Evolutionary conservation across 2,113 vertebrate species (phyloP).

Genomic region (Antechinus stuartii): DNA sequence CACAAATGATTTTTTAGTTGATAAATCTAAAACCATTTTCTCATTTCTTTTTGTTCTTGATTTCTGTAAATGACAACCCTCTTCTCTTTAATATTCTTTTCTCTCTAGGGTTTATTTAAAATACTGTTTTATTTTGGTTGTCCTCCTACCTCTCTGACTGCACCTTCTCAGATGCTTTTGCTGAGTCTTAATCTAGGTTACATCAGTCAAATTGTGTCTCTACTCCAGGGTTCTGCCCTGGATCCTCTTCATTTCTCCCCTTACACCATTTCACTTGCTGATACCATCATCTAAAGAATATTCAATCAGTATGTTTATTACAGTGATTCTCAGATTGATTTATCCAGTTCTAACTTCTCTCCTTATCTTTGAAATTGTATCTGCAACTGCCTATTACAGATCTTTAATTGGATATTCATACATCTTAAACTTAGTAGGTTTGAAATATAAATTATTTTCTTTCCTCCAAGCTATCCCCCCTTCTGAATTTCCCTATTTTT

Average conservation of each 20-base stretch:
- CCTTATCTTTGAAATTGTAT: neutral
- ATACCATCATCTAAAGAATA: neutral
- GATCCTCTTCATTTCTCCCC: neutral
- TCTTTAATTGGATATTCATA: neutral
- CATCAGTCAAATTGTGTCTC: neutral
- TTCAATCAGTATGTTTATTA: neutral
- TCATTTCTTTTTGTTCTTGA: neutral
- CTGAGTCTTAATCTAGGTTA: neutral
- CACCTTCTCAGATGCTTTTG: neutral
- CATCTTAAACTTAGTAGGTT: neutral
- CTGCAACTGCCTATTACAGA: neutral
- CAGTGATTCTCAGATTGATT: neutral
- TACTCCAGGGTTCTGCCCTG: neutral
- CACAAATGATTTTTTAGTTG: too few species aligned
- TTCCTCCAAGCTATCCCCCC: neutral
- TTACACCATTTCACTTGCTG: neutral
- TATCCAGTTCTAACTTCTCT: neutral
- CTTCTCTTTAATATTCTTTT: neutral
- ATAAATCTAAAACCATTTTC: too few species aligned
- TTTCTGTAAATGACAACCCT: neutral
- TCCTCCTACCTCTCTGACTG: neutral
- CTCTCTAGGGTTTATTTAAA: neutral
- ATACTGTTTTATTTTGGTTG: neutral
- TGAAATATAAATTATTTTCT: neutral
- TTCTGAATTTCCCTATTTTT: neutral